Conservation (phyloP, 1,140 invertebrate genomes). For the Polypedilum pembai region DNA sequence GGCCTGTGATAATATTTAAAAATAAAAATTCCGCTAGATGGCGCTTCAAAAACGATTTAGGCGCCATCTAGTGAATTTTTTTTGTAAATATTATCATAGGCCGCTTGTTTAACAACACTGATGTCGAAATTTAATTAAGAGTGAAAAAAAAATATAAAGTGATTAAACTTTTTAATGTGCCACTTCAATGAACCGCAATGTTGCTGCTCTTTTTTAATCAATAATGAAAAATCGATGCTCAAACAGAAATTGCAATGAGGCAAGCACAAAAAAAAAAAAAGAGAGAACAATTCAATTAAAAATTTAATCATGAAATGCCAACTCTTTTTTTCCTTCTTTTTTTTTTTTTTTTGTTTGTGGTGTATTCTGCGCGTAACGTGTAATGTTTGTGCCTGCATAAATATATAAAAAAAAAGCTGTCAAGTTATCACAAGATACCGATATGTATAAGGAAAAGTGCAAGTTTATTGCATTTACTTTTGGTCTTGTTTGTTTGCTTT, state of each 20-base stretch:
- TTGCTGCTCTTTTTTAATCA: constrained; percentile 5
- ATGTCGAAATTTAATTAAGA: neutral
- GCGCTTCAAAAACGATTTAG: no score
- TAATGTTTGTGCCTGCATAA: constrained; percentile 17
- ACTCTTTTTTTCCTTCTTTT: neutral
- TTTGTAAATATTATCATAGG: no score
- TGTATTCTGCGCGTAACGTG: neutral
- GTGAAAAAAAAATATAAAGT: constrained; percentile 1
- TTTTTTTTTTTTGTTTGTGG: neutral
- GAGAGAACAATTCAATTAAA: constrained; percentile 7
- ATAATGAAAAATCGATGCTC: constrained; percentile 18
- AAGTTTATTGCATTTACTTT: constrained; percentile 19
- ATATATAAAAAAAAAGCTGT: constrained; percentile 7
- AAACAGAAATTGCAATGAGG: neutral
- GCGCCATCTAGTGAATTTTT: no score
- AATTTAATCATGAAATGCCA: constrained; percentile 18
- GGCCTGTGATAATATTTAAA: no score
- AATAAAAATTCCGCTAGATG: no score
- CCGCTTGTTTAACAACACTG: no score
- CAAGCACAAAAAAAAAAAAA: neutral
- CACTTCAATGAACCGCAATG: neutral
- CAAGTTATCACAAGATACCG: constrained; percentile 8
- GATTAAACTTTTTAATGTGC: constrained; percentile 8
- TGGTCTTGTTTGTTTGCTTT: no score
- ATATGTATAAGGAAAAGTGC: constrained; percentile 15